Base-by-base conservation (phyloP, 2,113 vertebrate species). In the Hippolais icterina region DNA sequence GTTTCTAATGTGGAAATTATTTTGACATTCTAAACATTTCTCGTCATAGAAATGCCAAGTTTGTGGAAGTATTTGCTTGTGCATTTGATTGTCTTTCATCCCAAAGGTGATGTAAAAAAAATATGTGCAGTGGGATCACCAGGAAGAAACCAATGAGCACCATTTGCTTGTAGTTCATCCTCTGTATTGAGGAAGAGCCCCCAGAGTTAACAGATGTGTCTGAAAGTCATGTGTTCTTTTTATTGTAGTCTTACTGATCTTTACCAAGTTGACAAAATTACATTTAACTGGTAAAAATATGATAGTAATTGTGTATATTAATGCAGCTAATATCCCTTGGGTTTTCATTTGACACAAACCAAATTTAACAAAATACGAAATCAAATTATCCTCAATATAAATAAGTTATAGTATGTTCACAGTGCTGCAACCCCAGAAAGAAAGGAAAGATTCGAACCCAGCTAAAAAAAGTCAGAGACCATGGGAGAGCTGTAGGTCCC, bases 221-320 rank as follows among this genome's bases (percentile, higher is more conserved):
- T 83, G 71, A 77, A 85, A 95, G 37, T 27, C 35, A 35, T n/a
- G 3, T 2, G 61, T 89, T 47, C 12, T 78, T 87, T 79, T 83
- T 76, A 31, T 42, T 90, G 24, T 42, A 70, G 29, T 46, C 56
- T 47, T 66, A 39, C 33, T 74, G 42, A 37, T 94, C 50, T 92
- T 90, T 92, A 77, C 35, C 42, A 81, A 77, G 60, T 68, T 78
- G 69, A 90, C 46, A 92, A 90, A 83, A 93, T 83, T 18, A 66
- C 47, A 54, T 77, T 94, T 35, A 86, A n/a, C 11, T 77, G 35
- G 21, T 87, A 92, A 92, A 94, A 95, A 86, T 83, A 31, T 47
- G 59, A 28, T 96, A 42, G 54, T 72, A 42, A 33, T 74, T 63
- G 16, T 74, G 70, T 83, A 65, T 28, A 61, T 83, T 84, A 86